These are phyloP conservation scores for Apoda limacodes DNA, from an alignment of 2,888 invertebrate genomes.

Conservation along the genomic window DNA sequence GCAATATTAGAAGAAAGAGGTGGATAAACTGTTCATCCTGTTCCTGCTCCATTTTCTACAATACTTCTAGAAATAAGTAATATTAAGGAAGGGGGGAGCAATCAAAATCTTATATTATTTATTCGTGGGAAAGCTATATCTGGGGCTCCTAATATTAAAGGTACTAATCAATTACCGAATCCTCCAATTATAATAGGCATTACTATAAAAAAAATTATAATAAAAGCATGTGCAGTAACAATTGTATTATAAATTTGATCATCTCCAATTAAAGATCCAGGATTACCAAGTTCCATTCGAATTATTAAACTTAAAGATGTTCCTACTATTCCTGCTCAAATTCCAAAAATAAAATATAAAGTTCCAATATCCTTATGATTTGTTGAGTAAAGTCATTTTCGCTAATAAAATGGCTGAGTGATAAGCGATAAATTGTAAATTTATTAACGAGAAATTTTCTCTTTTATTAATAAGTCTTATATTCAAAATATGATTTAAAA, in stretches of 20 bases:
- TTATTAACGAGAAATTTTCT: conserved; percentile 67
- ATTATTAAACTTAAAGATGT: conserved; percentile 77
- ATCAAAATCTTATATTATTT: conserved; percentile 88
- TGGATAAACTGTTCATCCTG: conserved; percentile 84
- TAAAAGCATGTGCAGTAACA: conserved; percentile 83
- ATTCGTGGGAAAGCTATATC: conserved; percentile 87
- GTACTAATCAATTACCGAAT: conserved; percentile 86
- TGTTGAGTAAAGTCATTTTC: conserved; percentile 77
- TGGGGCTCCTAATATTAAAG: conserved; percentile 79
- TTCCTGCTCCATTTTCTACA: conserved; percentile 78
- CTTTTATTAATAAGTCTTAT: conserved; percentile 65
- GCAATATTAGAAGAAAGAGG: conserved; percentile 74
- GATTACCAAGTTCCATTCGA: conserved; percentile 77
- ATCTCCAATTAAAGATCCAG: conserved; percentile 75
- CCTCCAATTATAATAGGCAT: conserved; percentile 83
- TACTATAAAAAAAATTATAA: conserved; percentile 86
- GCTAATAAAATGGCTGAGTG: conserved; percentile 71
- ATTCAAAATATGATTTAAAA: conserved; percentile 70
- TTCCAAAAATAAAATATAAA: conserved; percentile 76
- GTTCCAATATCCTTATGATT: conserved; percentile 84
- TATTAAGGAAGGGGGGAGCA: conserved; percentile 76
- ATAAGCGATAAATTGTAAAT: conserved; percentile 75
- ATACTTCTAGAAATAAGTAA: conserved; percentile 73
- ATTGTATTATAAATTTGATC: too few species aligned
- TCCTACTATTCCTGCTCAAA: conserved; percentile 78